Conservation (phyloP, 2,113 vertebrate genomes). For the Planiliza haematocheilus region DNA sequence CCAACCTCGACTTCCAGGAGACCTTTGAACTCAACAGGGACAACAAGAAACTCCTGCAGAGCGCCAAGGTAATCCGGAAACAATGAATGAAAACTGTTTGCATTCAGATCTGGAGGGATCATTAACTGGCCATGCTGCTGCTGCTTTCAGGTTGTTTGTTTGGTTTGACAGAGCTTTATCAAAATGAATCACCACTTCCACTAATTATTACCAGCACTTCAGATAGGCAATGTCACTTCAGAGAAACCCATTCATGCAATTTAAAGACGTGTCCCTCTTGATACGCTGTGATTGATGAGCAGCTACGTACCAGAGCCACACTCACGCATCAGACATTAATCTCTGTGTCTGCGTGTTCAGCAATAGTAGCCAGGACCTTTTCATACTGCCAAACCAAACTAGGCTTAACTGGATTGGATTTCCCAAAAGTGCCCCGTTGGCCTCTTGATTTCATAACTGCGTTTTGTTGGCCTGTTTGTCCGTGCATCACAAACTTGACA, state of each 20-base stretch:
- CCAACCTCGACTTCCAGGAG: conserved; percentile 95
- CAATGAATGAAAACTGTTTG: background rate
- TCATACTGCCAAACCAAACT: conserved; percentile 61
- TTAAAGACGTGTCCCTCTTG: conserved; percentile 27
- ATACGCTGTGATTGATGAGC: conserved; percentile 45
- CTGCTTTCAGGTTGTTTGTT: background rate
- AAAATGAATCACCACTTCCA: background rate
- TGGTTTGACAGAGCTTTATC: conserved; percentile 6
- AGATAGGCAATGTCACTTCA: conserved; percentile 7
- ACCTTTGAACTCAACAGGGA: conserved; percentile 91
- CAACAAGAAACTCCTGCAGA: conserved; percentile 93
- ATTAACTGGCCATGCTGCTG: background rate
- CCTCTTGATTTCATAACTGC: conserved; percentile 62
- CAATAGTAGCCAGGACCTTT: conserved; percentile 53
- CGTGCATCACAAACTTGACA: conserved; percentile 43
- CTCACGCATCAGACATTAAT: conserved; percentile 52
- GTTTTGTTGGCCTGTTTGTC: conserved; percentile 47
- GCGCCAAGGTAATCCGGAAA: conserved; percentile 82
- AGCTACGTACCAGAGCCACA: conserved; percentile 23
- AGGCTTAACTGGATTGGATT: conserved; percentile 46
- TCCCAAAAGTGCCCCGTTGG: conserved; percentile 62
- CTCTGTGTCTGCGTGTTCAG: conserved; percentile 38
- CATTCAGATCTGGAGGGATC: conserved; percentile 8
- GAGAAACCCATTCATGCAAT: conserved; percentile 3
- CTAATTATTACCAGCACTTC: conserved; percentile 11